Base-by-base conservation (phyloP, 2,888 invertebrate genomes). In the Aleiodes testaceus region DNA sequence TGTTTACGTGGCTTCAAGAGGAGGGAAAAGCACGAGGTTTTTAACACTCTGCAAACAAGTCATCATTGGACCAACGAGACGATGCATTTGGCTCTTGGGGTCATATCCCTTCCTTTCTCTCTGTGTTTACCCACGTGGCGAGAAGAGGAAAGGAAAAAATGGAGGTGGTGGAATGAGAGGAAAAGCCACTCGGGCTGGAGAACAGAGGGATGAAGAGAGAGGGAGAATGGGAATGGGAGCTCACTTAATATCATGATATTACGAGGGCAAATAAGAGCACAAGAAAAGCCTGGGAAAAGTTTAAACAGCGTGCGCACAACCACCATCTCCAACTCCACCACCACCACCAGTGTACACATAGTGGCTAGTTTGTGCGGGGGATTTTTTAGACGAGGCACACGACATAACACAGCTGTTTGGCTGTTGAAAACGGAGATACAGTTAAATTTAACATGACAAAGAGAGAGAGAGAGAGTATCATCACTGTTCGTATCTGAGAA, bases 191-290 rank as follows among this genome's bases (percentile, higher is more conserved):
- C 14, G 30, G 6, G 26, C 11, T 55, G 1, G 6, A 30, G n/a
- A 22, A 26, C 9, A 1, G 20, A n/a, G 50, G 2, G 47, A 45
- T 3, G 16, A 42, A 22, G 22, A 9, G 14, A 47, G 9, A 12
- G 16, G 26, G 12, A 7, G 22, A n/a, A 22, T 50, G 7, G 44
- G 22, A 14, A 44, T 18, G 9, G n/a, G 36, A 61, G 74, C 77
- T 72, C 80, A 80, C 78, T 80, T 80, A 79, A 81, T 80, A 82
- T 82, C 80, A 77, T 75, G 79, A 79, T 79, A 82, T 78, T 78
- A 79, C 76, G 52, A 61, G 74, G 71, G 75, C 69, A 79, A 79
- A 81, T 79, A 79, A 79, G 79, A 78, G 76, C 55, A 66, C 50
- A 68, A 68, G 69, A 72, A 75, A 70, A 74, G 67, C 55, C 63